A percentile compares a stretch with the other conserved stretches of the same genome.
phyloP scores from a whole-genome alignment of 2,888 invertebrate species.

The Ochropleura leucogaster region DNA sequence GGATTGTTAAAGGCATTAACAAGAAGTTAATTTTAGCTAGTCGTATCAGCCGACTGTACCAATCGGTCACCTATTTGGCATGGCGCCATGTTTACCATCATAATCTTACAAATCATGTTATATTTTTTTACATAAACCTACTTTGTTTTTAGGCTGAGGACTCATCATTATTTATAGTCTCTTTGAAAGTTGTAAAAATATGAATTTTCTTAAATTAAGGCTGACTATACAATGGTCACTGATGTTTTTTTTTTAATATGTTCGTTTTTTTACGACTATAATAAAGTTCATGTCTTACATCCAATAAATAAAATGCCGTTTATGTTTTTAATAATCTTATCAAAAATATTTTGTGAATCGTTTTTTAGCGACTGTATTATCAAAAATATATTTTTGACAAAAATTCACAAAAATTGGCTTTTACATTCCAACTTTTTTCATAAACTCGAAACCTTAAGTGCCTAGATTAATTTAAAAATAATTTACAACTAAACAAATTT shows the following conservation, averaged over 20 bases:
- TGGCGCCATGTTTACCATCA: constrained; percentile 57
- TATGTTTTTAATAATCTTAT: constrained; percentile 10
- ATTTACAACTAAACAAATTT: constrained; percentile 14
- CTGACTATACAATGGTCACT: background rate
- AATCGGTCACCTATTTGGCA: constrained; percentile 64
- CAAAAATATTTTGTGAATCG: constrained; percentile 4
- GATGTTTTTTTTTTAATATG: background rate
- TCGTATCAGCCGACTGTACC: constrained; percentile 37
- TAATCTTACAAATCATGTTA: constrained; percentile 53
- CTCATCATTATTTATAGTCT: constrained; percentile 54
- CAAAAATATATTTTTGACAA: background rate
- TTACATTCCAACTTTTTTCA: background rate
- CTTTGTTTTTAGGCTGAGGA: constrained; percentile 42
- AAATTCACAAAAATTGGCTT: background rate
- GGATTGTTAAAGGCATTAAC: constrained; percentile 53
- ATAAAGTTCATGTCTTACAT: constrained; percentile 13
- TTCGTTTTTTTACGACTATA: constrained; percentile 9
- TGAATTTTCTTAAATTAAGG: constrained; percentile 22
- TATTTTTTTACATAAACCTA: constrained; percentile 50
- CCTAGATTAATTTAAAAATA: background rate
- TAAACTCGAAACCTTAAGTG: background rate
- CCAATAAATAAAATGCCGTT: constrained; percentile 13
- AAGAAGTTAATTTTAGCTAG: constrained; percentile 40
- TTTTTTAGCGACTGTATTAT: constrained; percentile 9
- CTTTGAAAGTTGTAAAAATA: constrained; percentile 31